Conservation (phyloP, 2,888 invertebrate species). For the Drosophila longiperda region DNA sequence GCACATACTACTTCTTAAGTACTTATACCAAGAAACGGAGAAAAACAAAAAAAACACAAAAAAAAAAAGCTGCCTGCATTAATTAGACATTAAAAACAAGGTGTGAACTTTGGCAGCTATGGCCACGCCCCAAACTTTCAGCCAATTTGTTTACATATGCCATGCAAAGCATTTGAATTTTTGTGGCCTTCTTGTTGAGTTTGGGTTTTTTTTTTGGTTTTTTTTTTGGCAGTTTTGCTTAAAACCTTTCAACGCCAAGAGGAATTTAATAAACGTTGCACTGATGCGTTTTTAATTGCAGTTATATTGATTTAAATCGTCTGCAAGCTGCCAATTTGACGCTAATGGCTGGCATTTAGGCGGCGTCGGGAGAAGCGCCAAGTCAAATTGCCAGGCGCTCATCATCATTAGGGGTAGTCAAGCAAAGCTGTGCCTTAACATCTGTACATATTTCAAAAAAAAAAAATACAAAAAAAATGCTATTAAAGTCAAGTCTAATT, state of each 20-base stretch:
- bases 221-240: conserved; percentile 3
- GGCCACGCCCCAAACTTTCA: conserved; percentile 59
- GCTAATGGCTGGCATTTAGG: conserved; percentile 65
- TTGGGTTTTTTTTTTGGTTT: background rate
- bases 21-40: conserved; percentile 37
- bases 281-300: conserved; percentile 79
- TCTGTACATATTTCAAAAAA: conserved; percentile 7
- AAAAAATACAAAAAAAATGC: background rate
- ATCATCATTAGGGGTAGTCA: conserved; percentile 66
- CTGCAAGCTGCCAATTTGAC: conserved; percentile 73
- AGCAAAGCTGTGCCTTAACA: conserved; percentile 1
- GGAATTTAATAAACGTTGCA: conserved; percentile 11
- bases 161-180: conserved; percentile 37
- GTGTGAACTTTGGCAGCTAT: conserved; percentile 69
- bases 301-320: conserved; percentile 77
- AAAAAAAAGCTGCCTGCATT: conserved; percentile 66
- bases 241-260: conserved; percentile 7
- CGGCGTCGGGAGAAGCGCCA: conserved; percentile 47
- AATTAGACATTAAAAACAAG: conserved; percentile 77
- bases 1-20: conserved; percentile 6
- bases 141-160: conserved; percentile 59
- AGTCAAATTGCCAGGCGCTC: conserved; percentile 53
- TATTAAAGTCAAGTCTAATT: conserved; percentile 28
- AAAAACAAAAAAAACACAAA: background rate
- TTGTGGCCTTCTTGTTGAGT: conserved; percentile 4